Conservation (phyloP, 2,888 invertebrate genomes). For the Mesoligia furuncula region DNA sequence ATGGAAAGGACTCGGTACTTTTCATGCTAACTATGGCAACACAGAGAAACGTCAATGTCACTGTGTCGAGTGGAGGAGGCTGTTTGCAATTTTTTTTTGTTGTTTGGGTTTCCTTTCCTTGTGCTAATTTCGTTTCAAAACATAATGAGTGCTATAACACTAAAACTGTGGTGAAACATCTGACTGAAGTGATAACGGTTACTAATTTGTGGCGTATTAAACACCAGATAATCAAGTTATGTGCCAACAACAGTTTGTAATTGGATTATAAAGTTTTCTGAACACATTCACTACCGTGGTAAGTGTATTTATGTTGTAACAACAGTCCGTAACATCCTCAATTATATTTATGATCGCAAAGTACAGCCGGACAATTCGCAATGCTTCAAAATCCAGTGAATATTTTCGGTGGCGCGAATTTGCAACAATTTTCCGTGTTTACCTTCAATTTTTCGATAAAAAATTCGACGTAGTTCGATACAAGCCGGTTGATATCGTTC, state of each 20-base stretch:
- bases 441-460: slow-evolving; percentile 48
- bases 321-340: slow-evolving; percentile 55
- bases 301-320: slow-evolving; percentile 63
- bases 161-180: slow-evolving; percentile 50
- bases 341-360: slow-evolving; percentile 42
- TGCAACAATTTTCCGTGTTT: slow-evolving; percentile 33
- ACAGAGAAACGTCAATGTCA: slow-evolving; percentile 60
- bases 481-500: slow-evolving; percentile 49
- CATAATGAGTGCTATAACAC: slow-evolving; percentile 55
- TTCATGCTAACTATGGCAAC: slow-evolving; percentile 35
- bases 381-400: slow-evolving; percentile 18
- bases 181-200: slow-evolving; percentile 37
- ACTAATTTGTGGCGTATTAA: slow-evolving; percentile 45
- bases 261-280: slow-evolving; percentile 65
- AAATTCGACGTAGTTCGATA: slow-evolving; percentile 5
- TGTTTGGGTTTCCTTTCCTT: slow-evolving; percentile 61
- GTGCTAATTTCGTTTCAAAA: slow-evolving; percentile 61
- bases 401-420: slow-evolving; percentile 22
- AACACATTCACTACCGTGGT: slow-evolving; percentile 53
- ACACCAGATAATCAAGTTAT: slow-evolving; percentile 44
- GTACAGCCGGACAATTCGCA: neutral
- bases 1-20: neutral
- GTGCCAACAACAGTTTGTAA: slow-evolving; percentile 59
- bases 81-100: slow-evolving; percentile 60
- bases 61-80: slow-evolving; percentile 35